phyloP scores from a whole-genome alignment of 2,797 vertebrate species.

The Bovichtus diacanthus region DNA sequence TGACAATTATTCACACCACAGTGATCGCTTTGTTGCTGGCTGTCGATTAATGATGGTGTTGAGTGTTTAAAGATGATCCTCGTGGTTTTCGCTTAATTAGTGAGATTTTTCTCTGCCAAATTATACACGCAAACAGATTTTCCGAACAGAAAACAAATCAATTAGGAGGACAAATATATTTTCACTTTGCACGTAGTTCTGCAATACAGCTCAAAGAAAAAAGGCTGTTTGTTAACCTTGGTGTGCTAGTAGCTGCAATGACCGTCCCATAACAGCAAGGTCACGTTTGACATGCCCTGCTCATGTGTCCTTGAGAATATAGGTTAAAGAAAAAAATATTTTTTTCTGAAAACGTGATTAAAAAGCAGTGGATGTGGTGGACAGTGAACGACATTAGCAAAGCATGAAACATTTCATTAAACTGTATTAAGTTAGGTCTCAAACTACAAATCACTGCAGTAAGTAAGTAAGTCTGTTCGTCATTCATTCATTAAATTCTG shows the following conservation, averaged over 20 bases:
- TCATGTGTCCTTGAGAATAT: conserved; percentile 22
- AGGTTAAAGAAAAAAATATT: conserved; percentile 29
- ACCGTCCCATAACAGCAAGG: conserved; percentile 40
- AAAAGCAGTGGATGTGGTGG: neutral
- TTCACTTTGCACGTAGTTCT: neutral
- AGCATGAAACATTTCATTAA: neutral
- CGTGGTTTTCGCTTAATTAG: conserved; percentile 18
- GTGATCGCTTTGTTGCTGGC: conserved; percentile 12
- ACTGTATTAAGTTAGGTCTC: neutral
- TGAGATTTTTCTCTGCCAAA: conserved; percentile 21
- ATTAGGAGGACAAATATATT: conserved; percentile 1
- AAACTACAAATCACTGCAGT: neutral
- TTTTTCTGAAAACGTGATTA: neutral
- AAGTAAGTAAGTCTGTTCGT: conserved; percentile 1
- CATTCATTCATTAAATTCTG: conserved; percentile 9
- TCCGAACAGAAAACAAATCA: neutral
- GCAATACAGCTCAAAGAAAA: conserved; percentile 13
- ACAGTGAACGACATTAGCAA: neutral
- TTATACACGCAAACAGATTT: conserved; percentile 12
- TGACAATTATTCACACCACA: conserved; percentile 15
- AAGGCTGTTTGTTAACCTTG: conserved; percentile 23
- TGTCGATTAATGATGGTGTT: conserved; percentile 2
- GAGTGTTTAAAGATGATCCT: conserved; percentile 17
- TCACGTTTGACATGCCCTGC: conserved; percentile 29
- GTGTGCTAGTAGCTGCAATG: conserved; percentile 6